Evolutionary conservation across 2,888 invertebrate genomes (phyloP), one percentile per base, ranked within the genome.

Genomic region (Elaeidobius kamerunicus): DNA sequence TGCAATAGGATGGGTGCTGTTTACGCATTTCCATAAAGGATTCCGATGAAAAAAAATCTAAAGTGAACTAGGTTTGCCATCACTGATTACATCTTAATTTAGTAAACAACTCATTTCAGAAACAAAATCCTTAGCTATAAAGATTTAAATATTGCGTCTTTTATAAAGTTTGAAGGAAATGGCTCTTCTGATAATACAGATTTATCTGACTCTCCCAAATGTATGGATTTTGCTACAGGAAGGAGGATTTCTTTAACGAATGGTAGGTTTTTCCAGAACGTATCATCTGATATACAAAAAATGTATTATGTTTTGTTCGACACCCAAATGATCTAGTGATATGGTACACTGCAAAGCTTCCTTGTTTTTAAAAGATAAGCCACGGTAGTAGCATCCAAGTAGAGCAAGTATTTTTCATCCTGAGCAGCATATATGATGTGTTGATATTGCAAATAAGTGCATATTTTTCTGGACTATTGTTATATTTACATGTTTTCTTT

Each of bases 1-100:
- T n/a, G n/a, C n/a, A 36, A 36, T 15, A 6, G 36, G 36, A 36
- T 36, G 36, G 15, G 15, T 34, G 15, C 35, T 36, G 36, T 36
- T 36, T 11, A 15, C 14, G 15, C 14, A 36, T 36, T 36, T 15
- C 11, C 36, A 36, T 36, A 36, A 15, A 36, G 36, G 15, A 9
- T 36, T n/a, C n/a, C n/a, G n/a, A n/a, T n/a, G n/a, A n/a, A n/a
- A n/a, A n/a, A n/a, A n/a, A n/a, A n/a, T n/a, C n/a, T n/a, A n/a
- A n/a, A n/a, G n/a, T n/a, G n/a, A n/a, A n/a, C n/a, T n/a, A n/a
- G n/a, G n/a, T n/a, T n/a, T n/a, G n/a, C n/a, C n/a, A n/a, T n/a
- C n/a, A n/a, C n/a, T n/a, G n/a, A n/a, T n/a, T n/a, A n/a, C n/a
- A n/a, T n/a, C n/a, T n/a, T n/a, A n/a, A n/a, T n/a, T n/a, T n/a